Conservation (phyloP, 2,888 invertebrate genomes). For the Hydroisotoma schaefferi region DNA sequence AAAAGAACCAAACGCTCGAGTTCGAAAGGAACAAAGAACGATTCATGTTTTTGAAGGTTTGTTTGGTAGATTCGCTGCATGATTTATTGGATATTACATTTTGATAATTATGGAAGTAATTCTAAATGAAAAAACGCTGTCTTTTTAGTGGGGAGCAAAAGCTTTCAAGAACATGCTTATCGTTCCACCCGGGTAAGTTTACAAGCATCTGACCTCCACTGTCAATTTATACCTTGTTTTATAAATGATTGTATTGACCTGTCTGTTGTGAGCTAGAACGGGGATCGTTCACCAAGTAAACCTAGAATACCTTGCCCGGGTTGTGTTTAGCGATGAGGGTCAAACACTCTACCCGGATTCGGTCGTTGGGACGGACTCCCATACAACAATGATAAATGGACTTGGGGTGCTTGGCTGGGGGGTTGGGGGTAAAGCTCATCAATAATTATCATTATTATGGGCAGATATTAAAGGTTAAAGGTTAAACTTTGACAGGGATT, state of each 20-base stretch:
- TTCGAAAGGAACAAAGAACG: constrained; percentile 93
- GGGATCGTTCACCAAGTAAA: constrained; percentile 99
- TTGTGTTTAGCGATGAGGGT: constrained; percentile 70
- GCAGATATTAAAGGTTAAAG: not conserved
- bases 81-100: not conserved
- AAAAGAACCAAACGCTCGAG: constrained; percentile 90
- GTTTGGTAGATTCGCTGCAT: not conserved
- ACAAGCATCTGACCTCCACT: not conserved
- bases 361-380: constrained; percentile 96
- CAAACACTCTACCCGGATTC: constrained; percentile 76
- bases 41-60: constrained; percentile 90
- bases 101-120: not conserved
- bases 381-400: constrained; percentile 99
- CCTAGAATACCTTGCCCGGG: constrained; percentile 85
- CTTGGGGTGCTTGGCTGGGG: constrained; percentile 97
- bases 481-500: constrained; percentile 61
- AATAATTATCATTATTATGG: not conserved
- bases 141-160: constrained; percentile 86
- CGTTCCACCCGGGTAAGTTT: constrained; percentile 79
- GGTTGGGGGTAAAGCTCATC: constrained; percentile 69
- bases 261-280: too few species aligned
- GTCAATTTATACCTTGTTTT: too few species aligned
- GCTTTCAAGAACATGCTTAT: constrained; percentile 94
- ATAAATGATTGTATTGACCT: too few species aligned
- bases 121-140: constrained; percentile 16